These are phyloP conservation scores for Melieria crassipennis DNA, from an alignment of 2,888 invertebrate genomes.

Conservation along the genomic window DNA sequence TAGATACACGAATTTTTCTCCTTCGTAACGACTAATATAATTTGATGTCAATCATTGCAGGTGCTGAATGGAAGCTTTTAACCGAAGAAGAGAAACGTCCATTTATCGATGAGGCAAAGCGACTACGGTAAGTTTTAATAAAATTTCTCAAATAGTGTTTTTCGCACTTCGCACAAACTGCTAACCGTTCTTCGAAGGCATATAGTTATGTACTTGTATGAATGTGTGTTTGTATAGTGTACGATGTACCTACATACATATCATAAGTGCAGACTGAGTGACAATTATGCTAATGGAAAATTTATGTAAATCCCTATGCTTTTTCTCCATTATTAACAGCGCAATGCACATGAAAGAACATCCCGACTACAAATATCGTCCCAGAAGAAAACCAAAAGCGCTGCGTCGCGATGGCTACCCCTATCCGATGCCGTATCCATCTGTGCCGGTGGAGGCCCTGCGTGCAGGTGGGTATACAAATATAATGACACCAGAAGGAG, in stretches of 20 bases:
- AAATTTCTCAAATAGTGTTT: no score
- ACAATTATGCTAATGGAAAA: constrained; percentile 32
- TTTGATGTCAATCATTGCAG: constrained; percentile 62
- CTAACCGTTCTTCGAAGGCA: no score
- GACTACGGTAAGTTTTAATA: constrained; percentile 69
- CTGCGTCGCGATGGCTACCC: constrained; percentile 90
- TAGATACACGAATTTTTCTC: no score
- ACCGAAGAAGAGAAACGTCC: constrained; percentile 95
- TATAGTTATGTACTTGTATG: no score
- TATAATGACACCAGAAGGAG: not conserved
- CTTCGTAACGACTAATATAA: not conserved
- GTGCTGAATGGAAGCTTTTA: constrained; percentile 95
- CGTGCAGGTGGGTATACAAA: constrained; percentile 77
- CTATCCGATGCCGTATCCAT: constrained; percentile 91
- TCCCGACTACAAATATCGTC: constrained; percentile 94
- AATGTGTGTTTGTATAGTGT: no score
- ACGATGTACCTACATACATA: no score
- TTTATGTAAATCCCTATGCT: constrained; percentile 1
- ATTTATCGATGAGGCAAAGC: constrained; percentile 97
- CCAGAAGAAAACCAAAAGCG: constrained; percentile 88
- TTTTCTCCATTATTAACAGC: constrained; percentile 62
- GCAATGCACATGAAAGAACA: constrained; percentile 96
- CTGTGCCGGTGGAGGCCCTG: constrained; percentile 88
- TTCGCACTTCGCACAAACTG: no score
- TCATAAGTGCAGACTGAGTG: constrained; percentile 15